These are phyloP conservation scores for Potorous gilbertii DNA, from an alignment of 2,797 vertebrate genomes.

Conservation along the genomic window DNA sequence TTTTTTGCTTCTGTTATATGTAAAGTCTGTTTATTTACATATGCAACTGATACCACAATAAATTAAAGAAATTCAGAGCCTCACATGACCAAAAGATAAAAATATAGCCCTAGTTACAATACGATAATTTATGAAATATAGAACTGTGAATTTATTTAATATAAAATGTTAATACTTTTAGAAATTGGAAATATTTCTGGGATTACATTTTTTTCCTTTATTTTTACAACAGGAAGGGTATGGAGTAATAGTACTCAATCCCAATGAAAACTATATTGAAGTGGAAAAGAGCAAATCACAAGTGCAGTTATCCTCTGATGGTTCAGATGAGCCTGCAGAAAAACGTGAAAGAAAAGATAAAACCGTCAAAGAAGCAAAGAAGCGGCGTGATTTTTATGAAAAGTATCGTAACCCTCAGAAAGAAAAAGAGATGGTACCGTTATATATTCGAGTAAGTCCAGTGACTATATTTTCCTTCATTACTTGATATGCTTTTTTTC, in stretches of 20 bases:
- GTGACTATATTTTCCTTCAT: conserved; percentile 53
- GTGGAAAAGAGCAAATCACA: conserved; percentile 91
- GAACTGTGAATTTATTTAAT: conserved; percentile 66
- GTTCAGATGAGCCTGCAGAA: conserved; percentile 95
- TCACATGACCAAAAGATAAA: conserved; percentile 38
- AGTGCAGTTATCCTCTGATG: conserved; percentile 87
- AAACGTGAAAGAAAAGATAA: conserved; percentile 95
- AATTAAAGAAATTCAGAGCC: conserved; percentile 53
- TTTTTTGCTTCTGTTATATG: conserved; percentile 39
- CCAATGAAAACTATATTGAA: conserved; percentile 98
- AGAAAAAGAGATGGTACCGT: conserved; percentile 93
- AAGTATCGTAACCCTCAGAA: conserved; percentile 98
- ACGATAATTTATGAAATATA: conserved; percentile 44
- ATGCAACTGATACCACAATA: neutral
- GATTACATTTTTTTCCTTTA: conserved; percentile 73
- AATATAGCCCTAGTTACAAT: conserved; percentile 45
- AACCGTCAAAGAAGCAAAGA: conserved; percentile 92
- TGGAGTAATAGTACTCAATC: conserved; percentile 97
- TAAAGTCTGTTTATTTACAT: conserved; percentile 39
- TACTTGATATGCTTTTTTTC: conserved; percentile 25
- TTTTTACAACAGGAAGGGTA: conserved; percentile 92
- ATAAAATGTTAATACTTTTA: conserved; percentile 68
- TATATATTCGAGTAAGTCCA: conserved; percentile 94
- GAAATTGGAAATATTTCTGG: conserved; percentile 68
- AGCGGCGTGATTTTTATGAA: conserved; percentile 95